These are phyloP conservation scores for Labrus mixtus DNA, from an alignment of 2,113 vertebrate species.

Conservation along the genomic window DNA sequence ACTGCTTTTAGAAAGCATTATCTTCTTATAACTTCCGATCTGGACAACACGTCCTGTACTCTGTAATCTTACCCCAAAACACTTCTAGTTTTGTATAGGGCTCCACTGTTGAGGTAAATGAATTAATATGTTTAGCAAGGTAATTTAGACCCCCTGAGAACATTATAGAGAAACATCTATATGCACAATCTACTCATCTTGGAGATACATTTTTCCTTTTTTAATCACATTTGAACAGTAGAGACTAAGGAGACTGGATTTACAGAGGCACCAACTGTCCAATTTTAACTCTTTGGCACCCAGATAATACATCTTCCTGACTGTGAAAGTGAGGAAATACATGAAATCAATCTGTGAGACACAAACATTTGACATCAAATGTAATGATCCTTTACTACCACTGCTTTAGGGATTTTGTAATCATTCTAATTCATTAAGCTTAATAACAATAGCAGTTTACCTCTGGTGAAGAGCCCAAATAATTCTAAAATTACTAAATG, in stretches of 20 bases:
- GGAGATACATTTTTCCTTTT: slow-evolving; percentile 9
- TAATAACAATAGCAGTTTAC: slow-evolving; percentile 21
- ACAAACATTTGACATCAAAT: slow-evolving; percentile 49
- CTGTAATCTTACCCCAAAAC: slow-evolving; percentile 33
- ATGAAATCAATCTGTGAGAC: slow-evolving; percentile 44
- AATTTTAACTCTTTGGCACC: slow-evolving; percentile 76
- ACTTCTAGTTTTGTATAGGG: slow-evolving; percentile 53
- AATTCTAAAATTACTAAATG: slow-evolving; percentile 3
- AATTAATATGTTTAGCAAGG: slow-evolving; percentile 53
- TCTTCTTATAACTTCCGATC: slow-evolving; percentile 52
- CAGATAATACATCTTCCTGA: slow-evolving; percentile 62
- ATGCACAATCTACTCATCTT: slow-evolving; percentile 42
- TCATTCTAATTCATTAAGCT: slow-evolving; percentile 20
- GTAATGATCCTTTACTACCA: neutral
- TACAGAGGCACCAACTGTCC: slow-evolving; percentile 66
- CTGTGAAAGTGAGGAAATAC: slow-evolving; percentile 42
- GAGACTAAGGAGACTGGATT: slow-evolving; percentile 63
- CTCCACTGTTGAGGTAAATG: slow-evolving; percentile 64
- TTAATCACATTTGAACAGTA: slow-evolving; percentile 47
- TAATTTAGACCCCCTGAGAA: slow-evolving; percentile 79
- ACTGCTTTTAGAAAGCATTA: slow-evolving; percentile 48
- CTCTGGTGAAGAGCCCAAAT: slow-evolving; percentile 34
- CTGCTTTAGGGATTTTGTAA: slow-evolving; percentile 5
- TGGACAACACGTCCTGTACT: slow-evolving; percentile 32
- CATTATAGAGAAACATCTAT: slow-evolving; percentile 57